Evolutionary conservation across 2,797 vertebrate genomes (phyloP), one percentile per base, ranked within the genome.

Genomic region (Huso huso): DNA sequence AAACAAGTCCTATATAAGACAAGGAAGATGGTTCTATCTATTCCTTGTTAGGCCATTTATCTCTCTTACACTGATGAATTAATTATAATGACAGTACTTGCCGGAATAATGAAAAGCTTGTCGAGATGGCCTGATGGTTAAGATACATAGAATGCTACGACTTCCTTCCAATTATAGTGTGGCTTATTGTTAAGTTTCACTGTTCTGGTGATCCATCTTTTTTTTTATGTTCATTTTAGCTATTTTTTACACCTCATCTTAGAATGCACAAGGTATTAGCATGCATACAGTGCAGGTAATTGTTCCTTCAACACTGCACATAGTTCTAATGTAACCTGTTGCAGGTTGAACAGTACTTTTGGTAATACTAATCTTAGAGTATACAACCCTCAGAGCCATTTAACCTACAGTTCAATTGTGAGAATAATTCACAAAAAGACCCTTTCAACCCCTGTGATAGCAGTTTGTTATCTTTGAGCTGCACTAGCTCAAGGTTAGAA

Each of bases 41-140:
- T 90, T 93, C 87, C 83, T 77, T 83, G 84, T 86, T 85, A 78
- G 86, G 79, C 83, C 89, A 93, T 97, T 94, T 93, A 86, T 95
- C 91, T 93, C 84, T 86, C 82, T 84, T 86, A 81, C 82, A 84
- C 79, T 94, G 94, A 93, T 89, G 83, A 94, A 95, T 94, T 93
- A 83, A 88, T 94, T 93, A 91, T 74, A 75, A 82, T 87, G 90
- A 90, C 88, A 89, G 88, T 90, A 79, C 86, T 84, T 83, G 72
- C 83, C 75, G 77, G 86, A 89, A 92, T 95, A 94, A 94, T 93
- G 89, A 94, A 94, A 90, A 87, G 82, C 84, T 88, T 81, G 63
- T 81, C 78, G 77, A 89, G 76, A 90, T 76, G 80, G 81, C 73
- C 74, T 85, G 73, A 80, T 88, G 85, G 84, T 86, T 79, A 86